phyloP scores from a whole-genome alignment of 2,888 invertebrate species.

The Hipparchia sbordonii region DNA sequence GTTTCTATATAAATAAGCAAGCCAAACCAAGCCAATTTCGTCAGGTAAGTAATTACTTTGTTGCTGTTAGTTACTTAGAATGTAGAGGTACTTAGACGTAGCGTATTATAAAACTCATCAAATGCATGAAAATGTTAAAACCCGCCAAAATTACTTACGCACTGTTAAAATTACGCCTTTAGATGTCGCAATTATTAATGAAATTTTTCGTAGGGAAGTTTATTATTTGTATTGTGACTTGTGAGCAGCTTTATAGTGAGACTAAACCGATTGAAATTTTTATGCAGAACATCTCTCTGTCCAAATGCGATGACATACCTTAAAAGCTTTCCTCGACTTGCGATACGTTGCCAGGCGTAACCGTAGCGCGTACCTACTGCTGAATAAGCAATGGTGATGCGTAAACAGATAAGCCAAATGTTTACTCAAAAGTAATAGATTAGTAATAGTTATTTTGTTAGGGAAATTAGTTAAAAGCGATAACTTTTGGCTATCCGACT shows the following conservation, averaged over 20 bases:
- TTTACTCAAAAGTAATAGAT: constrained; percentile 17
- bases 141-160: no score
- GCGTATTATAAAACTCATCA: no score
- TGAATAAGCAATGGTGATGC: constrained; percentile 22
- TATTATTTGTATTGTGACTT: background rate
- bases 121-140: no score
- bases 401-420: constrained; percentile 21
- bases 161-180: no score
- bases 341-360: constrained; percentile 25
- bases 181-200: no score
- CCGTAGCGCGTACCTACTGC: constrained; percentile 10
- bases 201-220: background rate
- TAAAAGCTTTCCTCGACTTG: constrained; percentile 25
- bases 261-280: constrained; percentile 19
- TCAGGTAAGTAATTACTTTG: no score
- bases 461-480: constrained; percentile 9
- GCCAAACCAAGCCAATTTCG: no score
- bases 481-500: constrained; percentile 6
- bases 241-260: constrained; percentile 16
- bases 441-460: constrained; percentile 9
- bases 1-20: no score
- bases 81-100: no score
- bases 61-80: no score
- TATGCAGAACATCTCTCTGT: constrained; percentile 24
- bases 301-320: constrained; percentile 19